A percentile compares a stretch with the other conserved stretches of the same genome.
These are phyloP conservation scores for Serripes groenlandicus DNA, from an alignment of 2,888 invertebrate species.

Conservation along the genomic window DNA sequence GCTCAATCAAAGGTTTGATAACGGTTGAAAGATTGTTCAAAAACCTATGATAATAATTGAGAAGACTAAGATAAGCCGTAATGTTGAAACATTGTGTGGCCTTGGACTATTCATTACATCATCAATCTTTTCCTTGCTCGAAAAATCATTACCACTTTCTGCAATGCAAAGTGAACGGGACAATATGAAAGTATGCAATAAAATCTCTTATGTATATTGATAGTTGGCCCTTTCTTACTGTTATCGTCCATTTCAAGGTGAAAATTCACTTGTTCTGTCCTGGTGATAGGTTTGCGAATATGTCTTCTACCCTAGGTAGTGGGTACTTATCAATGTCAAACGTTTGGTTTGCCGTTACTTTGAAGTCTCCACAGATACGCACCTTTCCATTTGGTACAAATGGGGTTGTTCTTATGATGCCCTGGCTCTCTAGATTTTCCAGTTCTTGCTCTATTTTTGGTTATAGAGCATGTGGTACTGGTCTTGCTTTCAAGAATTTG, in stretches of 20 bases:
- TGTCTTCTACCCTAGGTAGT: neutral
- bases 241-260: conserved; percentile 3
- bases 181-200: neutral
- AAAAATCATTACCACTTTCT: neutral
- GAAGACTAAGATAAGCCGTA: conserved; percentile 8
- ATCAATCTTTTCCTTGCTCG: conserved; percentile 10
- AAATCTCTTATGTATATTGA: conserved; percentile 16
- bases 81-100: neutral
- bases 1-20: conserved; percentile 4
- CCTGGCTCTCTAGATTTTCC: conserved; percentile 1
- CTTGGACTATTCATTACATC: conserved; percentile 1
- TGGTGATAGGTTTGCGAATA: conserved; percentile 3
- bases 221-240: conserved; percentile 1
- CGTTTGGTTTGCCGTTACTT: neutral
- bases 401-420: conserved; percentile 1
- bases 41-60: conserved; percentile 20
- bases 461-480: neutral
- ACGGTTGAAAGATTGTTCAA: conserved; percentile 10
- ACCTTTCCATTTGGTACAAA: neutral
- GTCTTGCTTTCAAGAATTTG: neutral
- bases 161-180: neutral
- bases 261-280: conserved; percentile 3
- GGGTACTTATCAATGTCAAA: conserved; percentile 9
- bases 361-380: conserved; percentile 15
- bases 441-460: neutral